Evolutionary conservation across 2,888 invertebrate species (phyloP), one percentile per base, ranked within the genome.

Genomic region (Clanis bilineata): DNA sequence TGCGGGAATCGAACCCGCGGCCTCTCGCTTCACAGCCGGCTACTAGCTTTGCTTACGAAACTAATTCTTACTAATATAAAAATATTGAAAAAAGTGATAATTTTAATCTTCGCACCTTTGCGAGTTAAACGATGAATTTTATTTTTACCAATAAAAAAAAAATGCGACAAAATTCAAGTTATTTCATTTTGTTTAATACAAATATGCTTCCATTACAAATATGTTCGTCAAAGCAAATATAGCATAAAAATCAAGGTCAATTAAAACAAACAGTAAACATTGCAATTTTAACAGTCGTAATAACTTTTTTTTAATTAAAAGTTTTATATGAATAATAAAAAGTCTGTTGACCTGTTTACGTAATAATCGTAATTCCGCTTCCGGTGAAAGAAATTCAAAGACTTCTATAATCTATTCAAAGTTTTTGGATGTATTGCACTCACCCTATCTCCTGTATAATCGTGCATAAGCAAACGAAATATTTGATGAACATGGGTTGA

Each of bases 401-500:
- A n/a, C n/a, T 45, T 45, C 22, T 1, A 21, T 21, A n/a, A 3
- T 4, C n/a, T 12, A 18, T 45, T 1, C 22, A n/a, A 28, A 36
- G 25, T 22, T 38, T 47, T 23, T 36, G 43, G 64, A 65, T 67
- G 45, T 71, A 70, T 74, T 58, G 18, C 69, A 82, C 90, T 87
- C 66, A 91, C 91, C 63, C 82, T 72, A 59, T 89, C 88, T 21
- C 81, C 88, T 72, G 87, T 83, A 77, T 85, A 89, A 77, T 91
- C 90, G 62, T 82, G 88, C 85, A 90, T 87, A 12, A 92, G 64
- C 41, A 90, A 72, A 45, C 85, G 79, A 69, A 90, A 92, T 63
- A 89, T 76, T 80, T 89, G 80, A 68, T 79, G 79, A 1, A 88
- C 71, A 62, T 82, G 76, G 1, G 81, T 72, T 21, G 77, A 64